phyloP scores from a whole-genome alignment of 1,140 invertebrate genomes.

The Brachionus rotundiformis region DNA sequence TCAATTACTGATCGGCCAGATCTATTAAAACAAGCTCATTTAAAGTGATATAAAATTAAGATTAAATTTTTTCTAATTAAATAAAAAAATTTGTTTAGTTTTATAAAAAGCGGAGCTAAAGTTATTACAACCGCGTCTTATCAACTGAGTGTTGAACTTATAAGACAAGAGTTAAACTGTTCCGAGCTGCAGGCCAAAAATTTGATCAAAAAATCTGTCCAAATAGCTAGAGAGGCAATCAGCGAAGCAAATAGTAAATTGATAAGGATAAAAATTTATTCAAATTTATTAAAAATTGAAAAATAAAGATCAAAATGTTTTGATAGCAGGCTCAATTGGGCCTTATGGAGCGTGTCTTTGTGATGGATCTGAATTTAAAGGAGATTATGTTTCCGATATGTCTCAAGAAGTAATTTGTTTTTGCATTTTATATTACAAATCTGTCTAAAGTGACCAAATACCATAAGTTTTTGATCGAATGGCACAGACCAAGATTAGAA shows the following conservation, averaged over 20 bases:
- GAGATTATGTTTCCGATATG: conserved; percentile 75
- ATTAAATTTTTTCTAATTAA: neutral
- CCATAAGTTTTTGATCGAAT: conserved; percentile 70
- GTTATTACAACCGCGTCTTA: conserved; percentile 83
- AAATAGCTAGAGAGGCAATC: conserved; percentile 69
- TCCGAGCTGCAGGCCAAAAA: conserved; percentile 69
- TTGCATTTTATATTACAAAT: no score
- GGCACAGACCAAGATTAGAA: conserved; percentile 77
- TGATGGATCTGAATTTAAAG: conserved; percentile 86
- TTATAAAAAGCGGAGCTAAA: conserved; percentile 74
- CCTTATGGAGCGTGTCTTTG: conserved; percentile 83
- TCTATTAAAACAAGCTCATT: conserved; percentile 74
- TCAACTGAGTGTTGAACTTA: conserved; percentile 79
- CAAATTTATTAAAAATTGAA: conserved; percentile 47
- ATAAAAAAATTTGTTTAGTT: conserved; percentile 54
- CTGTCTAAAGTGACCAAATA: neutral
- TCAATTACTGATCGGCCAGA: conserved; percentile 66
- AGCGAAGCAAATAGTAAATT: neutral
- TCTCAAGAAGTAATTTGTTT: conserved; percentile 65
- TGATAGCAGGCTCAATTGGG: conserved; percentile 77
- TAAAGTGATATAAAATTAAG: conserved; percentile 67
- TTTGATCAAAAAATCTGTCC: conserved; percentile 73
- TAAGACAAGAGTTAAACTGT: conserved; percentile 72
- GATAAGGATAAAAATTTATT: conserved; percentile 50
- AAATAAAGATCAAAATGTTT: conserved; percentile 61